Evolutionary conservation across 2,113 vertebrate genomes (phyloP).

Genomic region (Loxodonta africana): DNA sequence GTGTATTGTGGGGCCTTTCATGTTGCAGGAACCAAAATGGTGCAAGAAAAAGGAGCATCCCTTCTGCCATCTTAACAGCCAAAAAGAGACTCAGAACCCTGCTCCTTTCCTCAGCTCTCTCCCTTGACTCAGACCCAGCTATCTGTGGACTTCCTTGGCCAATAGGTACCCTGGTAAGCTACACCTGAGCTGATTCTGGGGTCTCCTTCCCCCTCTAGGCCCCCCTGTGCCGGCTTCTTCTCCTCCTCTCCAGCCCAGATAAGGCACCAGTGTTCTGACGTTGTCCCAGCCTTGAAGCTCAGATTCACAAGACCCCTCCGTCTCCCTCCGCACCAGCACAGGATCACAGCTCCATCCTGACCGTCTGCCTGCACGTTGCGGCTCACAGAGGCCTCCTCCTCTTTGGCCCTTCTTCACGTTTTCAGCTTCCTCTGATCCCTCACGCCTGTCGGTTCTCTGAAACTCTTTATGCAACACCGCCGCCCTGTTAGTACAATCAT

Average conservation of each 20-base stretch:
- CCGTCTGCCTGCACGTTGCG: not conserved
- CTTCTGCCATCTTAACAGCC: not conserved
- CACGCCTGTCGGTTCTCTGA: rapidly evolving
- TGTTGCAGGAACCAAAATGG: not conserved
- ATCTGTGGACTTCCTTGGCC: not conserved
- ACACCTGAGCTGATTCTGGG: rapidly evolving
- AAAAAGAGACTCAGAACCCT: not conserved
- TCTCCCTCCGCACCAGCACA: no score
- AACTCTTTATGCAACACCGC: not conserved
- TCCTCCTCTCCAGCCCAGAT: not conserved
- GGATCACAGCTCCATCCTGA: not conserved
- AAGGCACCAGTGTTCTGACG: rapidly evolving
- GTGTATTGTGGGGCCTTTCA: not conserved
- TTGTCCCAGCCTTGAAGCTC: not conserved
- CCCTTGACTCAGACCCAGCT: not conserved
- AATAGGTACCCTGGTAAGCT: no score
- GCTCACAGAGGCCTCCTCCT: not conserved
- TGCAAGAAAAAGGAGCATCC: rapidly evolving
- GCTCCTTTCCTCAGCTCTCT: not conserved
- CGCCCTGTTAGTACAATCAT: not conserved
- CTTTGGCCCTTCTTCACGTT: not conserved
- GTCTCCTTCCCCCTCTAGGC: not conserved
- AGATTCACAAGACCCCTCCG: rapidly evolving
- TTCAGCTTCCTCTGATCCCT: not conserved
- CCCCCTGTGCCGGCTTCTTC: not conserved